Percentiles rank a stretch among this genome's conserved stretches.
phyloP scores from a whole-genome alignment of 2,888 invertebrate species.

The Dasysyrphus albostriatus region DNA sequence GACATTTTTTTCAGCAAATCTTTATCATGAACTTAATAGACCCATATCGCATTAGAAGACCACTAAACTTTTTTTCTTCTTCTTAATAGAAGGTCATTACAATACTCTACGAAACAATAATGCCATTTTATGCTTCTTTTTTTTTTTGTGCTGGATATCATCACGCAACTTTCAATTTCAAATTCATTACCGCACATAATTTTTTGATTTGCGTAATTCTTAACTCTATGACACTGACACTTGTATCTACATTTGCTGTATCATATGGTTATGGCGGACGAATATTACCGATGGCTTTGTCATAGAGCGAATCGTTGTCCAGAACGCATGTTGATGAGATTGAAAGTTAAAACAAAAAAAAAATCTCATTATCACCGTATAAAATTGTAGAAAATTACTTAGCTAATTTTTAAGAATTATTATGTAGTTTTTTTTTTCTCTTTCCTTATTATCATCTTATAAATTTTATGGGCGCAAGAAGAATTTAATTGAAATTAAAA shows the following conservation, averaged over 20 bases:
- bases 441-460: too few species aligned
- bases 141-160: background rate
- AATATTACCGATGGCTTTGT: background rate
- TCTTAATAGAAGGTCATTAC: slow-evolving; percentile 28
- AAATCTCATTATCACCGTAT: slow-evolving; percentile 50
- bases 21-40: slow-evolving; percentile 1
- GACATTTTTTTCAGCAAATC: background rate
- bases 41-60: background rate
- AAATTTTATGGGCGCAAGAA: background rate
- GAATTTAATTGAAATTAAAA: slow-evolving; percentile 4
- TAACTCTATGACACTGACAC: slow-evolving; percentile 24
- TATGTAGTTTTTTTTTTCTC: background rate
- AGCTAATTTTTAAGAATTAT: slow-evolving; percentile 46
- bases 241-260: background rate
- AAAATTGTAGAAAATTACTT: slow-evolving; percentile 60
- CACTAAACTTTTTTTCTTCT: background rate
- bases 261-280: background rate
- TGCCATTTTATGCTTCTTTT: slow-evolving; percentile 37
- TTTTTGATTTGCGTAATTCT: slow-evolving; percentile 57
- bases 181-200: slow-evolving; percentile 59
- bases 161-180: slow-evolving; percentile 65
- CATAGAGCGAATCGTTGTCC: slow-evolving; percentile 24
- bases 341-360: slow-evolving; percentile 31
- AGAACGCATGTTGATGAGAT: slow-evolving; percentile 38
- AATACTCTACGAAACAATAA: slow-evolving; percentile 3